These are phyloP conservation scores for Callinectes sapidus DNA, from an alignment of 2,888 invertebrate genomes.

Conservation along the genomic window DNA sequence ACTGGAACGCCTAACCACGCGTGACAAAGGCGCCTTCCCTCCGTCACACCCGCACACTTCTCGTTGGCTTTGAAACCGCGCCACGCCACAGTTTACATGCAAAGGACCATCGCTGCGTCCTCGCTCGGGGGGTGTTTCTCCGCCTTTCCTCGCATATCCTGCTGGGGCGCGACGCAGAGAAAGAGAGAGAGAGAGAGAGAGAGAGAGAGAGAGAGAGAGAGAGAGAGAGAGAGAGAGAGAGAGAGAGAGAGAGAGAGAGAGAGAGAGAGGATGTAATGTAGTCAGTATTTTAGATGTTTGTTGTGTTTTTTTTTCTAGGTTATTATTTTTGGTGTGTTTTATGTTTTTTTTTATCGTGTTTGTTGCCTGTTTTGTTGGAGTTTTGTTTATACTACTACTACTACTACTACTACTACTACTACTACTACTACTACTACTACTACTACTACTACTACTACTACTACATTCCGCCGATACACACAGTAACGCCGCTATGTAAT, in stretches of 20 bases:
- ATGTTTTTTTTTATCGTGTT: not conserved
- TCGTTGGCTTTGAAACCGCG: not conserved
- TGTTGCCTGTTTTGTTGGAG: not conserved
- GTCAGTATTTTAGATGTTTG: not conserved
- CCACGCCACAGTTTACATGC: conserved; percentile 26
- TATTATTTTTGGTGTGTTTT: not conserved
- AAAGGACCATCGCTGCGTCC: not conserved
- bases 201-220: not conserved
- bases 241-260: not conserved
- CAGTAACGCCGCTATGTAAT: no score
- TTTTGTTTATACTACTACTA: not conserved
- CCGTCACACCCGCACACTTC: not conserved
- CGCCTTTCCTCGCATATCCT: not conserved
- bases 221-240: not conserved
- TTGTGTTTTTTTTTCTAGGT: not conserved
- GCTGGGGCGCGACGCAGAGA: not conserved
- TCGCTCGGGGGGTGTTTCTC: not conserved
- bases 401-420: not conserved
- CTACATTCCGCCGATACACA: not conserved
- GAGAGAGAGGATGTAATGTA: not conserved
- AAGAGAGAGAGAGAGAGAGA: not conserved
- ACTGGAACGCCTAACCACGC: not conserved
- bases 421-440: not conserved
- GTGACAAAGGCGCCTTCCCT: not conserved
- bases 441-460: not conserved